phyloP scores from a whole-genome alignment of 1,140 invertebrate genomes.

The Drosophila grimshawi region DNA sequence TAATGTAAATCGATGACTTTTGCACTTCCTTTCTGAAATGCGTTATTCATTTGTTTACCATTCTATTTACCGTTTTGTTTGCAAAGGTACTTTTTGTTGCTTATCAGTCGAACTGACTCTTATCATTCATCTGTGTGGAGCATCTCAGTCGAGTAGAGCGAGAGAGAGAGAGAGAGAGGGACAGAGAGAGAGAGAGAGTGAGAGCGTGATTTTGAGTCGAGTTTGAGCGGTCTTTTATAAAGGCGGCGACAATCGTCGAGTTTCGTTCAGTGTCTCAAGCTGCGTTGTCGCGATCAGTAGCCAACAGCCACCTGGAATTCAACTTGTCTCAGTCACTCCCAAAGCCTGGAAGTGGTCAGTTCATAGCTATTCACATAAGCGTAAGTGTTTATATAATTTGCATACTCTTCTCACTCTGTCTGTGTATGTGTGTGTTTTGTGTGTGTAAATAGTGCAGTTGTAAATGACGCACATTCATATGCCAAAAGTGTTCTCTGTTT shows the following conservation, averaged over 20 bases:
- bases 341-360: slow-evolving; percentile 34
- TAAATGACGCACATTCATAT: background rate
- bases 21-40: slow-evolving; percentile 51
- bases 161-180: slow-evolving; percentile 17
- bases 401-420: background rate
- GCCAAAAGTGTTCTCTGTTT: slow-evolving; percentile 14
- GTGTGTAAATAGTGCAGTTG: background rate
- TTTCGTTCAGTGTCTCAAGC: slow-evolving; percentile 68
- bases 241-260: slow-evolving; percentile 51
- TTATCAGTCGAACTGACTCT: slow-evolving; percentile 31
- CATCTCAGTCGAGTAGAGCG: slow-evolving; percentile 24
- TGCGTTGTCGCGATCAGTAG: slow-evolving; percentile 35
- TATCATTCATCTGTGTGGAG: slow-evolving; percentile 40
- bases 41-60: slow-evolving; percentile 62
- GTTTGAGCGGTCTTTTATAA: slow-evolving; percentile 62
- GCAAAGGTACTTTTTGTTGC: slow-evolving; percentile 24
- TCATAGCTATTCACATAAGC: slow-evolving; percentile 32
- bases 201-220: slow-evolving; percentile 20
- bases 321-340: slow-evolving; percentile 7
- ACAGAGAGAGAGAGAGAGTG: slow-evolving; percentile 22
- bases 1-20: slow-evolving; percentile 34
- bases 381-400: slow-evolving; percentile 53
- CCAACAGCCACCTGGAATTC: slow-evolving; percentile 2
- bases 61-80: slow-evolving; percentile 35
- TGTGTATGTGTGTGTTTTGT: slow-evolving; percentile 3